A percentile compares a stretch with the other conserved stretches of the same genome.
Evolutionary conservation across 1,140 invertebrate species (phyloP).

Genomic region (Macrostomum lignano): DNA sequence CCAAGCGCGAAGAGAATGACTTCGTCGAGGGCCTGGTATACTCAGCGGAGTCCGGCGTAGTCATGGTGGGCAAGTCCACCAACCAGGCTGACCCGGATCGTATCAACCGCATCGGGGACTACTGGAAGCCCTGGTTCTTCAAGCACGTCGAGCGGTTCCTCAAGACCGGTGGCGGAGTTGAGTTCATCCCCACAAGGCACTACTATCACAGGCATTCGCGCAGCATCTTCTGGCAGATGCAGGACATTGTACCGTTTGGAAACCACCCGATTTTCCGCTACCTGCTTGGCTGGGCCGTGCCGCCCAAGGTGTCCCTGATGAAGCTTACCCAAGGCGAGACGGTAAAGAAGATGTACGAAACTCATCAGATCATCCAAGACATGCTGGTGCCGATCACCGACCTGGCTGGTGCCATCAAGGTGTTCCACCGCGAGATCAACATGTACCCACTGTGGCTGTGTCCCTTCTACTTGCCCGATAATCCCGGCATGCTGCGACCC

Average conservation of each 20-base stretch:
- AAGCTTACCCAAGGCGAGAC: constrained; percentile 48
- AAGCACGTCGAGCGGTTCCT: constrained; percentile 38
- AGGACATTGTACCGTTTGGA: constrained; percentile 47
- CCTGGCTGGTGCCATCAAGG: constrained; percentile 34
- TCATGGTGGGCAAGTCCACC: constrained; percentile 44
- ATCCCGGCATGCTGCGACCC: constrained; percentile 42
- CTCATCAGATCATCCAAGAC: constrained; percentile 50
- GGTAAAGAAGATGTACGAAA: constrained; percentile 43
- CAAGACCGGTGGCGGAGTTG: constrained; percentile 25
- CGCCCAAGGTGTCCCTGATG: constrained; percentile 48
- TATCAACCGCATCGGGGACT: constrained; percentile 42
- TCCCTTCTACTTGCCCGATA: constrained; percentile 40
- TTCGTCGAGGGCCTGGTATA: constrained; percentile 48
- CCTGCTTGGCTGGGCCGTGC: constrained; percentile 48
- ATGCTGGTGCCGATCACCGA: constrained; percentile 43
- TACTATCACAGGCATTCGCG: constrained; percentile 52
- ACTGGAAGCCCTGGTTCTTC: constrained; percentile 58
- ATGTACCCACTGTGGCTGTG: constrained; percentile 57
- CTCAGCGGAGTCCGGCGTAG: constrained; percentile 35
- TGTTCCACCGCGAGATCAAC: constrained; percentile 25
- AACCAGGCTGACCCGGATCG: constrained; percentile 14
- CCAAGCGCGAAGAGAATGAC: constrained; percentile 33
- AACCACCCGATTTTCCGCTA: constrained; percentile 31
- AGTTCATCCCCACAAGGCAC: constrained; percentile 47
- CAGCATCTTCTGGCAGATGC: constrained; percentile 51